A percentile compares a stretch with the other conserved stretches of the same genome.
Conservation (phyloP, 2,888 invertebrate species). For the Girardia tigrina region DNA sequence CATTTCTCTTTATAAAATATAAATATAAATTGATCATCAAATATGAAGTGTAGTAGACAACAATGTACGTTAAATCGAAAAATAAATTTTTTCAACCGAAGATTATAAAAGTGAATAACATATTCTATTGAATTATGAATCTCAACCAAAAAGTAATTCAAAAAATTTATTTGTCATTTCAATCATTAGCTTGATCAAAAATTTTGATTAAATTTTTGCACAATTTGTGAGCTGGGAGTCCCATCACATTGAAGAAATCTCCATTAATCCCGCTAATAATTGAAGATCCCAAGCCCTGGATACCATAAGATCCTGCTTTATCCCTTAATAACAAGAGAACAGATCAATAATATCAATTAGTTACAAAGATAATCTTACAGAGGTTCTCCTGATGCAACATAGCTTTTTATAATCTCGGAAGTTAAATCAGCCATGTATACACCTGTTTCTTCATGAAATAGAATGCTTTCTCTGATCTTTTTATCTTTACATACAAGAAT, state of each 20-base stretch:
- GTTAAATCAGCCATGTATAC: slow-evolving; percentile 67
- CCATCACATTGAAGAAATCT: slow-evolving; percentile 76
- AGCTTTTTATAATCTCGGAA: slow-evolving; percentile 63
- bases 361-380: too few species aligned
- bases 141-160: too few species aligned
- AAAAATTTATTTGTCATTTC: too few species aligned
- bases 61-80: too few species aligned
- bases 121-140: too few species aligned
- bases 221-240: slow-evolving; percentile 61
- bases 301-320: slow-evolving; percentile 75
- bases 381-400: slow-evolving; percentile 74
- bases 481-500: slow-evolving; percentile 12
- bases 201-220: background rate
- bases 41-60: too few species aligned
- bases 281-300: slow-evolving; percentile 70
- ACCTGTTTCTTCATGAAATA: slow-evolving; percentile 66
- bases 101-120: too few species aligned
- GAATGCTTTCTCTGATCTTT: slow-evolving; percentile 13
- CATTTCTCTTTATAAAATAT: too few species aligned
- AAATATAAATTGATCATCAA: too few species aligned
- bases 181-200: too few species aligned
- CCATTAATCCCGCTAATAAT: slow-evolving; percentile 66
- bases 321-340: slow-evolving; percentile 46
- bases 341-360: too few species aligned
- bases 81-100: too few species aligned